Base-by-base conservation (phyloP, 2,797 vertebrate species). In the Acipenser oxyrinchus region DNA sequence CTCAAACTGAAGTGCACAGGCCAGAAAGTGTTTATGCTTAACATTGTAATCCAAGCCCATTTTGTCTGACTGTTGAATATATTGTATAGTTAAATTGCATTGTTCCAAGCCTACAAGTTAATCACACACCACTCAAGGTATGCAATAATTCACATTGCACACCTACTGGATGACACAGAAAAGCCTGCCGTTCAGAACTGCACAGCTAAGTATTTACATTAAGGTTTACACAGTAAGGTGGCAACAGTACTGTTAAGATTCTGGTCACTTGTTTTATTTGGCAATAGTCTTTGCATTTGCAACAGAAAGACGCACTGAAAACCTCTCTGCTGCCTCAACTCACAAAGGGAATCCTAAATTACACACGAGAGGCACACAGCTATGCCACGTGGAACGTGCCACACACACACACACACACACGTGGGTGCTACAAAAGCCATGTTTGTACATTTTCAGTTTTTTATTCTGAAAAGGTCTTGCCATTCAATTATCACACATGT, bases 1-100 rank as follows among this genome's bases (percentile, higher is more conserved):
- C 49, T 71, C 3, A 48, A 68, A 50, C 48, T 64, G 51, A 49
- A 68, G 64, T 53, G 49, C 60, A 62, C 23, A 48, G 18, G 11
- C 23, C 13, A 55, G 8, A 60, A 6, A 58, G 18, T 48, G 10
- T 64, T 49, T 49, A 62, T 53, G 7, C 49, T 51, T 60, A 49
- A 60, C 12, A 60, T 12, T 63, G 49, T 65, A 66, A 50, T 50
- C 15, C 18, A 8, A 55, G 52, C 23, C 58, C 50, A 50, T 57
- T 49, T n/a, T 52, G 53, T 60, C 65, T 53, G 37, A 18, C 12
- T 51, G 48, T 18, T 18, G 51, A 61, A 37, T 57, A 5, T 62
- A 57, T 13, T 53, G 49, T 49, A 13, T 51, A 60, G 8, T 7
- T 59, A 50, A 55, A 55, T 8, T 9, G 18, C 18, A 18, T 18